A percentile compares a stretch with the other conserved stretches of the same genome.
phyloP scores from a whole-genome alignment of 2,113 vertebrate species.

The pig (Sus scrofa) region DNA sequence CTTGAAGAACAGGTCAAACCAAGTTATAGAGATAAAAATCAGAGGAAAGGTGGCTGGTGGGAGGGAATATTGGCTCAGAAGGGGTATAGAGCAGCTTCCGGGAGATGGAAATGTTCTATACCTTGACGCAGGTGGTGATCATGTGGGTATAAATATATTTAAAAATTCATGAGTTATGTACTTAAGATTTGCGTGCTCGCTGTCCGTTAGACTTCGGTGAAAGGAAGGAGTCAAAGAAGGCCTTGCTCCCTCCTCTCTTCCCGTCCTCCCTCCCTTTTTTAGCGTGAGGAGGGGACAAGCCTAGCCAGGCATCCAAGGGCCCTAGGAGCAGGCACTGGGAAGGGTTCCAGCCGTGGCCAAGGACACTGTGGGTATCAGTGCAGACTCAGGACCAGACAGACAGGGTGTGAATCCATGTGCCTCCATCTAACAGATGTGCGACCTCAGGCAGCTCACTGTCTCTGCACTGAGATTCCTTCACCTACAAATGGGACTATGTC shows the following conservation, averaged over 20 bases:
- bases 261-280: no score
- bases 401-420: neutral
- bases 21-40: neutral
- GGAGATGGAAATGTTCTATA: neutral
- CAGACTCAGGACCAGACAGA: neutral
- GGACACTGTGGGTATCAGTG: fast-evolving
- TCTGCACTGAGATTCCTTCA: neutral
- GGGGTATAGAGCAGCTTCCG: neutral
- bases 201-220: neutral
- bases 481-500: neutral
- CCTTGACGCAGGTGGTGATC: neutral
- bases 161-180: neutral
- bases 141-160: neutral
- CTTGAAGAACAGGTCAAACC: neutral
- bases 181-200: neutral
- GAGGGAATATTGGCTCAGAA: neutral
- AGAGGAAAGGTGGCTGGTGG: neutral
- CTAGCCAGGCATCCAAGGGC: neutral
- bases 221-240: no score
- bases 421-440: neutral
- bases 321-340: no score
- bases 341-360: neutral
- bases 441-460: neutral
- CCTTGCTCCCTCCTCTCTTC: no score
- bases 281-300: neutral